A percentile compares a stretch with the other conserved stretches of the same genome.
phyloP scores from a whole-genome alignment of 1,140 invertebrate species.

The Camponotus vicinus region DNA sequence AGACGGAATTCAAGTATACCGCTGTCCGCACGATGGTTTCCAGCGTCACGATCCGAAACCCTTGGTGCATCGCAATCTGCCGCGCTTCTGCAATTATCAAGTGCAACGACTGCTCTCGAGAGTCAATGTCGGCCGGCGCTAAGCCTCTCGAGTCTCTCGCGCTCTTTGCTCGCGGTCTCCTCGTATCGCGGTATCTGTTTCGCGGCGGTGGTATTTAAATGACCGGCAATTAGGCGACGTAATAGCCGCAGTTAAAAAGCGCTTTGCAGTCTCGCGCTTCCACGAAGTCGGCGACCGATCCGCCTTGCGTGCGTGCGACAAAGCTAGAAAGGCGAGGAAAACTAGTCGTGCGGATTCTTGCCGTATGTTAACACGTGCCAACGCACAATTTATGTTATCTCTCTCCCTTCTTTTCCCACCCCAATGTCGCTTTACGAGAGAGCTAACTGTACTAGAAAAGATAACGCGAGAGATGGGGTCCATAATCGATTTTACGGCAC shows the following conservation, averaged over 20 bases:
- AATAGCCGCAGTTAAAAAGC: slow-evolving; percentile 76
- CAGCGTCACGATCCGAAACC: neutral
- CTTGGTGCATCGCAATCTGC: neutral
- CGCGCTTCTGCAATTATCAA: slow-evolving; percentile 27
- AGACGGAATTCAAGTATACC: neutral
- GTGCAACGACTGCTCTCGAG: slow-evolving; percentile 20
- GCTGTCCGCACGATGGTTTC: neutral
- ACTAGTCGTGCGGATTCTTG: slow-evolving; percentile 56
- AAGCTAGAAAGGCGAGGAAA: slow-evolving; percentile 10
- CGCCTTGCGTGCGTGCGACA: slow-evolving; percentile 5
- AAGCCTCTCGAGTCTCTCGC: slow-evolving; percentile 42
- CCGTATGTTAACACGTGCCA: slow-evolving; percentile 75
- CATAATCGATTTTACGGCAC: slow-evolving; percentile 74
- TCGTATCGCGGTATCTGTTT: slow-evolving; percentile 68
- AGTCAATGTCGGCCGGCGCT: slow-evolving; percentile 33
- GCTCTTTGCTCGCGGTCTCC: slow-evolving; percentile 40
- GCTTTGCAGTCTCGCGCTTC: slow-evolving; percentile 41
- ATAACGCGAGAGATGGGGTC: slow-evolving; percentile 70
- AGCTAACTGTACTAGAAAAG: slow-evolving; percentile 72
- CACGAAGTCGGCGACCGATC: slow-evolving; percentile 63
- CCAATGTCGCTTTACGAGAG: slow-evolving; percentile 72
- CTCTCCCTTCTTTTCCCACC: neutral
- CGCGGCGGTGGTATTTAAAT: slow-evolving; percentile 74
- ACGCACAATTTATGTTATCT: slow-evolving; percentile 24
- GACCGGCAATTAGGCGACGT: slow-evolving; percentile 76